phyloP scores from a whole-genome alignment of 2,888 invertebrate genomes.

The Ditula angustiorana region DNA sequence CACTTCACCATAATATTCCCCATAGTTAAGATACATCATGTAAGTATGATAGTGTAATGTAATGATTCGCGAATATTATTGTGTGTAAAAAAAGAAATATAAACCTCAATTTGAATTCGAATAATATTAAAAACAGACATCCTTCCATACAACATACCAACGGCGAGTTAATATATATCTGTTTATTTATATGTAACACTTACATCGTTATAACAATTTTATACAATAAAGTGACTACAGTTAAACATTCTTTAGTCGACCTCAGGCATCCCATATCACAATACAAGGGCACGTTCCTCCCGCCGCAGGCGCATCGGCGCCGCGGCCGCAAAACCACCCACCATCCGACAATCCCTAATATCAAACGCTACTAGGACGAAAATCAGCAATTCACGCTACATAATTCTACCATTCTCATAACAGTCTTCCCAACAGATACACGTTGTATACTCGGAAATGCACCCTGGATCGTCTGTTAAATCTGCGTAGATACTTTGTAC shows the following conservation, averaged over 20 bases:
- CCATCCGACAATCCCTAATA: conserved; percentile 44
- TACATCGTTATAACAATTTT: conserved; percentile 69
- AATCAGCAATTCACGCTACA: conserved; percentile 60
- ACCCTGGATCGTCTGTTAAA: conserved; percentile 54
- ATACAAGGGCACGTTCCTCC: conserved; percentile 69
- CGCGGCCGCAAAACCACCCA: conserved; percentile 12
- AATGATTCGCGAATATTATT: conserved; percentile 42
- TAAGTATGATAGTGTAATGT: conserved; percentile 28
- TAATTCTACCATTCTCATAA: conserved; percentile 46
- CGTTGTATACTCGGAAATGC: conserved; percentile 50
- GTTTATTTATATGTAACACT: conserved; percentile 78
- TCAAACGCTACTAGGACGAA: conserved; percentile 51
- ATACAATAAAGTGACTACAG: conserved; percentile 64
- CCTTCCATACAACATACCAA: conserved; percentile 62
- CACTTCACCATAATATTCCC: conserved; percentile 38
- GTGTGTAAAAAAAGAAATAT: conserved; percentile 51
- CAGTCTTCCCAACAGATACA: conserved; percentile 48
- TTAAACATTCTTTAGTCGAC: conserved; percentile 64
- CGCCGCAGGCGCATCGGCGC: conserved; percentile 41
- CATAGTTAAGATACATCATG: conserved; percentile 28
- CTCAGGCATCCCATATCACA: conserved; percentile 71
- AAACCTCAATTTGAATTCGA: conserved; percentile 63
- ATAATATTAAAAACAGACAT: conserved; percentile 82
- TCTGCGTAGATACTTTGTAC: conserved; percentile 66
- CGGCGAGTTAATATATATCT: conserved; percentile 64